These are phyloP conservation scores for Ypsolopha sequella DNA, from an alignment of 2,888 invertebrate genomes.

Conservation along the genomic window DNA sequence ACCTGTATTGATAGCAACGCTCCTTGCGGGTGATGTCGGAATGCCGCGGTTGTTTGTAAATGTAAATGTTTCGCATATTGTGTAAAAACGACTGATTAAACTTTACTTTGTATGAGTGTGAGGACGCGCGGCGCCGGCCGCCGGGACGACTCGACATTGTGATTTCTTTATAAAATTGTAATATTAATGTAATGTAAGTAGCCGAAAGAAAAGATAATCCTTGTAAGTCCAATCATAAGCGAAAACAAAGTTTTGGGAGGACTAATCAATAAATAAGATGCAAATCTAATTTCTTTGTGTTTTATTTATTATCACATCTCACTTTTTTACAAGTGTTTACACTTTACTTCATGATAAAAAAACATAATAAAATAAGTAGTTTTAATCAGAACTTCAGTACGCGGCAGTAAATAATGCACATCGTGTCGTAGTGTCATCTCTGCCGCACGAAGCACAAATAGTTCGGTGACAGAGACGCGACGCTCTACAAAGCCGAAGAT, in stretches of 20 bases:
- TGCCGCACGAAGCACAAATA: too few species aligned
- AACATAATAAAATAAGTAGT: neutral
- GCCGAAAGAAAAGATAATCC: conserved; percentile 63
- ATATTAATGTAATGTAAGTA: conserved; percentile 59
- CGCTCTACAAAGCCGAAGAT: too few species aligned
- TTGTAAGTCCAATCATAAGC: conserved; percentile 60
- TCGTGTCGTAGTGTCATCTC: too few species aligned
- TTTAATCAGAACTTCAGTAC: neutral
- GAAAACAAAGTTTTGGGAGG: conserved; percentile 59
- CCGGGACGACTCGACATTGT: conserved; percentile 46
- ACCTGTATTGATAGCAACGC: neutral
- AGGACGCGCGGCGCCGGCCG: conserved; percentile 31
- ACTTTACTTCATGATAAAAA: too few species aligned
- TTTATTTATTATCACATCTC: neutral
- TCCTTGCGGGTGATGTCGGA: too few species aligned
- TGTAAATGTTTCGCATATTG: conserved; percentile 40
- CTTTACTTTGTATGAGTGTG: conserved; percentile 37
- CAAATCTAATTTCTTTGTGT: conserved; percentile 32
- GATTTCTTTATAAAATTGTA: conserved; percentile 61
- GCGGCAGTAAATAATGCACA: too few species aligned
- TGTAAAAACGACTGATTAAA: conserved; percentile 62
- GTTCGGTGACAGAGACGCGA: too few species aligned
- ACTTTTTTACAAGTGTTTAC: neutral
- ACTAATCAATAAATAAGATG: conserved; percentile 68
- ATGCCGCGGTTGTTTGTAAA: conserved; percentile 2